phyloP scores from a whole-genome alignment of 2,888 invertebrate genomes.

The Drosophila neoperkinsi region DNA sequence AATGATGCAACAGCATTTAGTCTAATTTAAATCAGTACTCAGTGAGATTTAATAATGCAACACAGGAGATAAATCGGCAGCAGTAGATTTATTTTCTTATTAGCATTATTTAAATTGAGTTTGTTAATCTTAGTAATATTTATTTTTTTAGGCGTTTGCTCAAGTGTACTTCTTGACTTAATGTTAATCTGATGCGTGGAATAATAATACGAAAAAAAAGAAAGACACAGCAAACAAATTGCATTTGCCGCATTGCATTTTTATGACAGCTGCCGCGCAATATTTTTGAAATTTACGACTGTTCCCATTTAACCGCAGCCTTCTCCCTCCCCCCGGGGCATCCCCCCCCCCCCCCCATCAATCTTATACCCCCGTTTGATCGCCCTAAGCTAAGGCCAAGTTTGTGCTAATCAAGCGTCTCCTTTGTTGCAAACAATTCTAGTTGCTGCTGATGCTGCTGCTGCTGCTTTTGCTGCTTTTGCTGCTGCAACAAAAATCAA shows the following conservation, averaged over 20 bases:
- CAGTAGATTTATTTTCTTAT: not conserved
- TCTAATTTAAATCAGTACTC: too few species aligned
- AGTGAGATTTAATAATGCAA: not conserved
- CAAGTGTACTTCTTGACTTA: conserved; percentile 13
- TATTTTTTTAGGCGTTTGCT: not conserved
- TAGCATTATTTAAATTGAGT: not conserved
- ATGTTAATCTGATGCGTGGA: conserved; percentile 62
- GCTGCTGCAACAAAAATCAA: conserved; percentile 57
- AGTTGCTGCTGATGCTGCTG: not conserved
- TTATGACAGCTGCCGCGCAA: conserved; percentile 70
- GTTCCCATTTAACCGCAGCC: conserved; percentile 45
- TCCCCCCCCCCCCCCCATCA: not conserved
- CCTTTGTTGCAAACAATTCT: conserved; percentile 43
- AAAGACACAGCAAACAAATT: conserved; percentile 64
- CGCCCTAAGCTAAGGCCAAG: conserved; percentile 6
- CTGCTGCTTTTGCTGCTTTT: not conserved
- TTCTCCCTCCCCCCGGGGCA: not conserved
- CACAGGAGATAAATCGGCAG: not conserved
- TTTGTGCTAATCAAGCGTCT: conserved; percentile 70
- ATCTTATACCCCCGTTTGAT: conserved; percentile 3
- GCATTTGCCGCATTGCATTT: conserved; percentile 68
- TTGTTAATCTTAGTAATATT: not conserved
- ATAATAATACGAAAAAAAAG: not conserved
- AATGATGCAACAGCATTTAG: not conserved
- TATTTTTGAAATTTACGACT: conserved; percentile 75